Base-by-base conservation (phyloP, 53 echinoderm and acorn worm genomes). In the Patiria pectinifera region DNA sequence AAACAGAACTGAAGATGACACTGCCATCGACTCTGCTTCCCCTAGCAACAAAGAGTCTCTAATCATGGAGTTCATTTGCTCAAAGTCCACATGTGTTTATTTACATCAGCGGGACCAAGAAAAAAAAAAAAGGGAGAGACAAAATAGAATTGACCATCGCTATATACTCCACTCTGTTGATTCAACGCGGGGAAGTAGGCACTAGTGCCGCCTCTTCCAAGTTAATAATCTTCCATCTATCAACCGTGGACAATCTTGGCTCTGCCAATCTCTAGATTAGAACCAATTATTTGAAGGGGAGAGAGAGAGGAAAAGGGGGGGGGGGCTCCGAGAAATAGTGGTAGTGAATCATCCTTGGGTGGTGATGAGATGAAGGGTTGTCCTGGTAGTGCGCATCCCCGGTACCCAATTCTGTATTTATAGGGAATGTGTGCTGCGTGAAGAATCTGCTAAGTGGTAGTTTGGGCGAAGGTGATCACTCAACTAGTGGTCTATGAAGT, bases 211-310 rank as follows among this genome's bases (percentile, higher is more conserved):
- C 84, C 84, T 66, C 63, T 62, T 35, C 45, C 84, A 84, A 84
- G 69, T 84, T 84, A 84, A 84, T 84, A 62, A 84, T 62, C 84
- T 84, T 62, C 82, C 84, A 84, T 84, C 84, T 43, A 84, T 63
- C 69, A 66, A 84, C 84, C 22, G 84, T 23, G 63, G 23, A 84
- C 84, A 84, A 66, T 84, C 84, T 63, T 25, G 11, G 84, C 62
- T 63, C 84, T 84, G 62, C 69, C 84, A 84, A 26, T 84, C 66
- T 63, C 35, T 11, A 63, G 63, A 84, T 84, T 63, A 84, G 69
- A 84, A 66, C 69, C 63, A 84, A 66, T 63, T 84, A 66, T 15
- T 84, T 84, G 76, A 26, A 74, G 74, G 87, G 24, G 74, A 83
- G 74, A 74, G 23, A 24, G 24, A 74, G 21, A 78, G 79, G 9